Evolutionary conservation across 2,113 vertebrate genomes (phyloP), one percentile per base, ranked within the genome.

Genomic region (Scomber japonicus): DNA sequence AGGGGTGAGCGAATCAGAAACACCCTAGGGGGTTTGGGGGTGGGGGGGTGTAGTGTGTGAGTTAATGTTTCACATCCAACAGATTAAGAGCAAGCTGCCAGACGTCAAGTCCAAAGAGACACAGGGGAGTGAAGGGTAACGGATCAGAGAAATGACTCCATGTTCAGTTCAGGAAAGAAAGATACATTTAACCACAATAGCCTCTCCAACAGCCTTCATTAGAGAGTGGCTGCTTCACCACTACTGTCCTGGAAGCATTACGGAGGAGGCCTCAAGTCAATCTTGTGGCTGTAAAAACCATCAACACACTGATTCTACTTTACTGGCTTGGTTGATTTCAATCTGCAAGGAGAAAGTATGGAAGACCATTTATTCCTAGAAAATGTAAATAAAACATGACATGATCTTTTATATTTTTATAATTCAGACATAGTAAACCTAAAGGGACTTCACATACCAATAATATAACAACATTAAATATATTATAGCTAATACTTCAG

Each of bases 41-140:
- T 6, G 45, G 24, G 11, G 7, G 49, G n/a, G 8, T 14, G 53
- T 13, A 16, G 11, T 54, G 65, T 0, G 46, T 35, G 57, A 87
- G 84, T 82, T 91, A 89, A 85, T 88, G 85, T 88, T 70, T 89
- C 61, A 75, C 78, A 81, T 87, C 82, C 68, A 75, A 49, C 78
- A 89, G 86, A 91, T 93, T 88, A 91, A 83, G 80, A 71, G 59
- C 50, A n/a, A 83, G 74, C 57, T 11, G 71, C 53, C 59, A 76
- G 70, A 81, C 51, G 59, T 85, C 75, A 55, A 62, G 72, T 82
- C 50, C 72, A 54, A 78, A 62, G 60, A 76, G 72, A 78, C 88
- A 55, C 80, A 2, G 31, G 84, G 73, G 87, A 85, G 51, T 45
- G 60, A 63, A 51, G 79, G 83, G 82, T 89, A 87, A 90, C 89